A percentile compares a stretch with the other conserved stretches of the same genome.
Evolutionary conservation across 2,113 vertebrate genomes (phyloP).

Genomic region (Podarcis raffonei): DNA sequence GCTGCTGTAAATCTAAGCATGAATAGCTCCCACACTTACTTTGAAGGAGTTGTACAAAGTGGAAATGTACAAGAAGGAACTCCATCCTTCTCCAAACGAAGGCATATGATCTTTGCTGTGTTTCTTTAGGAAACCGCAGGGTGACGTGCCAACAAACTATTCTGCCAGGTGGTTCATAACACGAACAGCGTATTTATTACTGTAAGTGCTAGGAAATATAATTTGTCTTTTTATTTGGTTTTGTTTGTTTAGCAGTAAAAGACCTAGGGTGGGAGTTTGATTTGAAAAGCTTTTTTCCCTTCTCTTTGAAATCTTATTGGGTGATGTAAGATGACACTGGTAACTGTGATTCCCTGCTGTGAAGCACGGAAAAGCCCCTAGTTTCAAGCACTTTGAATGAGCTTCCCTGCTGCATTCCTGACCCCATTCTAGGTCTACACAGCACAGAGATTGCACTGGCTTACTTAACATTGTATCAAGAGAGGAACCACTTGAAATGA

Average conservation of each 20-base stretch:
- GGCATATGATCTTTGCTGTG: background rate
- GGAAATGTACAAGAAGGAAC: slow-evolving; percentile 17
- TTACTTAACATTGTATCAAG: slow-evolving; percentile 24
- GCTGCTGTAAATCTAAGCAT: too few relatives aligned
- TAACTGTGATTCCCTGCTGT: background rate
- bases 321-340: background rate
- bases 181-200: slow-evolving; percentile 47
- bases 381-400: slow-evolving; percentile 33
- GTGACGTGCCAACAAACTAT: slow-evolving; percentile 7
- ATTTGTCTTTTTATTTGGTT: slow-evolving; percentile 52
- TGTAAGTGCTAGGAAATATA: slow-evolving; percentile 43
- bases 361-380: fast-evolving
- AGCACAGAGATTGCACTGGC: background rate
- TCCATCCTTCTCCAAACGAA: background rate
- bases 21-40: background rate
- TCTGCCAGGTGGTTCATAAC: slow-evolving; percentile 40
- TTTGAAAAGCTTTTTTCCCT: background rate
- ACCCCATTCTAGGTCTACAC: background rate
- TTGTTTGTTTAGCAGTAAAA: slow-evolving; percentile 2
- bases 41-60: fast-evolving
- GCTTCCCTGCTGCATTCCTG: background rate
- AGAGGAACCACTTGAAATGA: slow-evolving; percentile 20
- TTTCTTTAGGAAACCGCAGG: slow-evolving; percentile 23
- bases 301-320: background rate
- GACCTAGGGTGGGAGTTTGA: background rate